Conservation (phyloP, 1,140 invertebrate species). For the Drosophila santomea region DNA sequence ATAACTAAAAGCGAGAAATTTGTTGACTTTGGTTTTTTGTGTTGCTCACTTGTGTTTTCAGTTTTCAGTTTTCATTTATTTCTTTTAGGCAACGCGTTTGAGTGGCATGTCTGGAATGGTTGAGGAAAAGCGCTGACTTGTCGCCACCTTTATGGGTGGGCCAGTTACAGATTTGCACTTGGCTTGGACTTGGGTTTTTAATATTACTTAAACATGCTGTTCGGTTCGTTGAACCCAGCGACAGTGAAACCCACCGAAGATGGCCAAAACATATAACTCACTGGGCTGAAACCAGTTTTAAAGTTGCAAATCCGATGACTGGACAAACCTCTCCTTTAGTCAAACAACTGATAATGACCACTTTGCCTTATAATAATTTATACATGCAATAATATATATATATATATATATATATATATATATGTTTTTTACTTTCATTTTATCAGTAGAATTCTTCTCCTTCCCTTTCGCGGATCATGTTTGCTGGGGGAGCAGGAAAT, state of each 20-base stretch:
- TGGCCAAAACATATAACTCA: constrained; percentile 64
- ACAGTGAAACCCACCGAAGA: constrained; percentile 41
- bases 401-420: constrained; percentile 37
- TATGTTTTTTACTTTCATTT: constrained; percentile 6
- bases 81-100: constrained; percentile 34
- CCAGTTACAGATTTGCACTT: constrained; percentile 40
- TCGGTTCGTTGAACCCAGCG: constrained; percentile 53
- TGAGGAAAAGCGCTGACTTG: constrained; percentile 51
- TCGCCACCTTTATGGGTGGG: constrained; percentile 43
- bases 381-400: constrained; percentile 28
- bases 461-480: constrained; percentile 1
- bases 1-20: constrained; percentile 48
- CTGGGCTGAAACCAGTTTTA: constrained; percentile 41
- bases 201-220: constrained; percentile 35
- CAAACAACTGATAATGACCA: constrained; percentile 45
- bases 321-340: constrained; percentile 29
- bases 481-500: constrained; percentile 26
- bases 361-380: constrained; percentile 10
- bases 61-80: constrained; percentile 8
- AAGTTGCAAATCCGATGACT: constrained; percentile 43
- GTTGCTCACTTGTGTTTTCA: constrained; percentile 11
- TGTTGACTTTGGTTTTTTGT: constrained; percentile 3
- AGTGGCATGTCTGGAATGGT: constrained; percentile 25
- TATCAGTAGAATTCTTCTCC: constrained; percentile 27
- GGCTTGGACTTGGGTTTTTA: constrained; percentile 17